phyloP scores from a whole-genome alignment of 2,113 vertebrate genomes.

The Dicerorhinus sumatrensis region DNA sequence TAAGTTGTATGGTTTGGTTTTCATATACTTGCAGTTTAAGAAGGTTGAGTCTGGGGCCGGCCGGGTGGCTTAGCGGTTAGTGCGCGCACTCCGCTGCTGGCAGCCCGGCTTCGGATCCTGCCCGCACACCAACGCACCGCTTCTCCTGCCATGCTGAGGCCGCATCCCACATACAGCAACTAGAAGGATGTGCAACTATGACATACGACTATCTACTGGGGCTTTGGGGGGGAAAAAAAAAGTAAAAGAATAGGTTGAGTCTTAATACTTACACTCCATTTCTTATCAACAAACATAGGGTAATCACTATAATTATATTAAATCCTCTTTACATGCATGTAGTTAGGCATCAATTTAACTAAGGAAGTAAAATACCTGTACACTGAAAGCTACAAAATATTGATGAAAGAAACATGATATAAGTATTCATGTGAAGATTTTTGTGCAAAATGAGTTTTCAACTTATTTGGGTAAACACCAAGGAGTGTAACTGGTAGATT shows the following conservation, averaged over 20 bases:
- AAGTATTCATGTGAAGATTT: neutral
- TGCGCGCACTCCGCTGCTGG: no score
- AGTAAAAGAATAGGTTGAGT: neutral
- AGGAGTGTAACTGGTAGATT: neutral
- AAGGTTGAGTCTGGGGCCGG: no score
- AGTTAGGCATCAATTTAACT: neutral
- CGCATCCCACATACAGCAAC: no score
- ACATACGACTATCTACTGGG: no score
- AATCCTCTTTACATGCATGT: neutral
- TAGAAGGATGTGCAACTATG: no score
- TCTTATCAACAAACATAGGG: neutral
- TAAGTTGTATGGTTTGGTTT: neutral
- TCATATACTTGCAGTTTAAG: neutral
- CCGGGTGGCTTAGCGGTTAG: no score
- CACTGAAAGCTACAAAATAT: neutral
- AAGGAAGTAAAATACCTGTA: neutral
- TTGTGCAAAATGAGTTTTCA: neutral
- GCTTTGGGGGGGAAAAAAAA: no score
- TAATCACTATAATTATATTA: neutral
- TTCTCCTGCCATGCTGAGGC: no score
- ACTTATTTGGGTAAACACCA: neutral
- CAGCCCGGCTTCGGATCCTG: no score
- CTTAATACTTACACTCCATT: neutral
- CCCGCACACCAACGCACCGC: no score
- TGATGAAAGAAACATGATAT: neutral